Base-by-base conservation (phyloP, 2,888 invertebrate genomes). In the Chromoteleia sp. region DNA sequence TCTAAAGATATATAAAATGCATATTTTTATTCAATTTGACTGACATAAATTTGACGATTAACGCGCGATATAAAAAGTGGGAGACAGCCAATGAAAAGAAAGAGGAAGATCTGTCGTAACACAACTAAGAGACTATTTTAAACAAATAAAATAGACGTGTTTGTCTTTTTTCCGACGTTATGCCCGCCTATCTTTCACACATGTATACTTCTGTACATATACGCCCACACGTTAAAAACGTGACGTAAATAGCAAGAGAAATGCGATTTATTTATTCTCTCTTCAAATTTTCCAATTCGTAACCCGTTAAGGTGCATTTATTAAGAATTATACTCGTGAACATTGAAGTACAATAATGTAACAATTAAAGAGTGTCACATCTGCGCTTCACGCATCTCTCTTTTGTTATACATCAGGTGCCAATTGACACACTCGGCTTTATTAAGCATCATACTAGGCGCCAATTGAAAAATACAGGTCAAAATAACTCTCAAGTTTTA, bases 401-500 rank as follows among this genome's bases (percentile, higher is more conserved):
- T 50, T 50, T 65, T 65, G 50, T 65, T 21, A 25, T 65, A 14
- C 50, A 21, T 48, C 63, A 63, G 48, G 30, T 63, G 63, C 50
- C 65, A 50, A 65, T 65, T 65, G 36, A 65, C 50, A 65, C 50
- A 65, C 50, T 65, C 65, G 25, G 15, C 50, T 65, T 50, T 50
- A 50, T 65, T 48, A 50, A 36, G 50, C 14, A n/a, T 25, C 50
- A 39, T 12, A n/a, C 15, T 33, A 48, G 33, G 48, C 63, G 48
- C 21, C 36, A 50, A 65, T 65, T 63, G 48, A 63, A 45, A 65
- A 65, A 65, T 65, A 12, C 50, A 50, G 48, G 63, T 63, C 65
- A 65, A 50, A 36, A 25, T 59, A 39, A 43, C 10, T 14, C 41
- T 39, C 2, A 43, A 43, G 41, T 17, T 17, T 17, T 10, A 7